Base-by-base conservation (phyloP, 2,797 vertebrate genomes). In the Erithacus rubecula region DNA sequence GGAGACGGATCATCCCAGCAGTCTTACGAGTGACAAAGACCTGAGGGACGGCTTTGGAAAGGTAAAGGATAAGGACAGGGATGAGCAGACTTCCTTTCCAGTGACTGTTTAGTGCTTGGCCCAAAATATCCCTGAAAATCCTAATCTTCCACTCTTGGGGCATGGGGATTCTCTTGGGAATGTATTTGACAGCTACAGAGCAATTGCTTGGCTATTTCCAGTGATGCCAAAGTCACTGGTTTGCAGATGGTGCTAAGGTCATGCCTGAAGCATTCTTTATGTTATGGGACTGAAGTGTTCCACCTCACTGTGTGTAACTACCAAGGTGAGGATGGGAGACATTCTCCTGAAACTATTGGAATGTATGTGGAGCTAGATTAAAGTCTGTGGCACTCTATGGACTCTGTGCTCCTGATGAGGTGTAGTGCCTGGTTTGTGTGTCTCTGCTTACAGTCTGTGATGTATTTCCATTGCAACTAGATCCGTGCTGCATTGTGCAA, bases 401-500 rank as follows among this genome's bases (percentile, higher is more conserved):
- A 23, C 24, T 27, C 34, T 58, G 23, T 79, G n/a, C 64, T 51
- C 18, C 39, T 41, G 15, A 39, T 26, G 44, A 72, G 34, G 11
- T 18, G 10, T 16, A 56, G 24, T 27, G 12, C 29, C 8, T 17
- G 41, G 15, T 74, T 74, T 34, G 22, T 59, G 18, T 37, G 34
- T n/a, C 26, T 70, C 32, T 78, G 46, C 75, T 64, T n/a, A 39
- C 39, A 63, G 37, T 58, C 6, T 37, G 2, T 39, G 46, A 24
- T 39, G 7, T 69, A 83, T 97, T 97, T 95, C 67, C 87, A 68
- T 92, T 94, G 12, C 51, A 55, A 58, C 43, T 92, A 98, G 98
- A 30, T 97, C 56, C 63, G 36, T 26, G 78, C 97, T 82, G 78
- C 75, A 26, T 96, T 98, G 64, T 96, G 96, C 32, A 96, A 88